Evolutionary conservation across 2,888 invertebrate genomes (phyloP), one percentile per base, ranked within the genome.

Genomic region (Nycteola revayana): DNA sequence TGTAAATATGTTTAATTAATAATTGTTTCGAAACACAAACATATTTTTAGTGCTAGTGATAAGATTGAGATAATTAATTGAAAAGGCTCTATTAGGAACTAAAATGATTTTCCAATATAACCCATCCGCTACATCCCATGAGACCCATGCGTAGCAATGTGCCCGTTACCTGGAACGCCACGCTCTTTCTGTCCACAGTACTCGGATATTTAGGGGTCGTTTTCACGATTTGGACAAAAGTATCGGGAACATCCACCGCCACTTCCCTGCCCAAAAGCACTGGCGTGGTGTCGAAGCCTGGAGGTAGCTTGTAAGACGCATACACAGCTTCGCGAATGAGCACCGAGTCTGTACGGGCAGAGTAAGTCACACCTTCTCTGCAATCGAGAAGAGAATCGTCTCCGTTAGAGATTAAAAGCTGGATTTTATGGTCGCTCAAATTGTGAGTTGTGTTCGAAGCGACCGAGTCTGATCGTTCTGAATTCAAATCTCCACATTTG

Each of bases 171-270:
- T 89, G 87, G 45, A 80, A 69, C 49, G 66, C 67, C 60, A 79
- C 80, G 74, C 82, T 83, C 79, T 85, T 88, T 82, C 87, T 89
- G 79, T 89, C 89, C 79, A 75, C 65, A 55, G 90, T 90, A 57
- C 91, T 88, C 27, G 93, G 93, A 69, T 92, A 93, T 61, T 92
- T 92, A 23, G 93, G 92, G 25, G 93, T 90, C 1, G 91, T 90
- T 90, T 96, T 96, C 75, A 94, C 93, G 50, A 94, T 91, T 67
- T 94, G 95, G 49, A 96, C 93, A 85, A 96, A 97, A 65, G 93
- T 93, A 47, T 95, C 96, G 2, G 97, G 97, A 49, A 96, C 96
- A 79, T 97, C 97, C 38, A 97, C 96, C 1, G 97, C 95, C 90
- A 93, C 89, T 74, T 93, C 93, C 43, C 93, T 60, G 8, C 87